Conservation (phyloP, 92 coral and sea anemone species). For the Palythoa heliodiscus region DNA sequence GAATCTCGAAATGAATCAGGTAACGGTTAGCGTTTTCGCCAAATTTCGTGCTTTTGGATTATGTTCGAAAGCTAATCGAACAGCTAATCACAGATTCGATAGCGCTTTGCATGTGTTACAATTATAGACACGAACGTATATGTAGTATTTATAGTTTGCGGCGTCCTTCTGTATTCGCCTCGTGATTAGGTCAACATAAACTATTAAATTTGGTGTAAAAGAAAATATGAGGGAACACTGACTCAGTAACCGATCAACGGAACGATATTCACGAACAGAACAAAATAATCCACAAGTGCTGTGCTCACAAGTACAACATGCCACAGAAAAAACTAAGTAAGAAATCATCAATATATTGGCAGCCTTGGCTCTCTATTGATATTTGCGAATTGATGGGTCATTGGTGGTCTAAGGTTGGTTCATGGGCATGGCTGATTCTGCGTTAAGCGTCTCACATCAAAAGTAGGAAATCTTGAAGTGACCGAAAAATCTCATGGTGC, state of each 20-base stretch:
- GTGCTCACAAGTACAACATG: neutral
- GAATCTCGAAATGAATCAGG: constrained; percentile 45
- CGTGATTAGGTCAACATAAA: constrained; percentile 27
- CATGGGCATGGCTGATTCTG: neutral
- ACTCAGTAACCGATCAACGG: neutral
- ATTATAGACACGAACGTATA: constrained; percentile 46
- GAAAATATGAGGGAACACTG: constrained; percentile 16
- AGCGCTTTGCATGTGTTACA: constrained; percentile 49
- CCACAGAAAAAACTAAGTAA: constrained; percentile 6
- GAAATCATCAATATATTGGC: neutral
- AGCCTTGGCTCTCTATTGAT: constrained; percentile 4
- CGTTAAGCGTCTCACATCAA: neutral
- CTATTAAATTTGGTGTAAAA: constrained; percentile 17
- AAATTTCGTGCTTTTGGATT: constrained; percentile 38
- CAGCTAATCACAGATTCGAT: constrained; percentile 45
- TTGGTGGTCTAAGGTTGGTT: neutral
- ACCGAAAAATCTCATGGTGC: neutral
- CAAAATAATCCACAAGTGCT: neutral
- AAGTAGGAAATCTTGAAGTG: constrained; percentile 13
- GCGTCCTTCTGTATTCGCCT: constrained; percentile 36
- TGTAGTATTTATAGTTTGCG: constrained; percentile 47
- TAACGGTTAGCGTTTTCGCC: constrained; percentile 10
- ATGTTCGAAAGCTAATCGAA: constrained; percentile 45
- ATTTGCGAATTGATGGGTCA: neutral
- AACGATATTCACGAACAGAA: neutral